phyloP scores from a whole-genome alignment of 2,113 vertebrate species.

The Cacatua alba region DNA sequence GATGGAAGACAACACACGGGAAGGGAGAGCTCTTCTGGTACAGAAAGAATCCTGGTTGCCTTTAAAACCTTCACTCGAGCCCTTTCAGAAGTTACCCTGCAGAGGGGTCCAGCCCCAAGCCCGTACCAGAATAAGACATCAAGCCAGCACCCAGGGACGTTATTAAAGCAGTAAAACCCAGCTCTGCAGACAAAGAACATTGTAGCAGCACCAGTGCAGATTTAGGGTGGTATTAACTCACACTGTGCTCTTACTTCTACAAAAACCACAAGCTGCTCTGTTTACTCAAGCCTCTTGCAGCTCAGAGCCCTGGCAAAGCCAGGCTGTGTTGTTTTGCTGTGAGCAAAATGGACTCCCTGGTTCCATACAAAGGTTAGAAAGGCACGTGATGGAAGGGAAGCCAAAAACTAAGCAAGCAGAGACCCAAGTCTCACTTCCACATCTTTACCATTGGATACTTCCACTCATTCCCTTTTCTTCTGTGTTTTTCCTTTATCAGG shows the following conservation, averaged over 20 bases:
- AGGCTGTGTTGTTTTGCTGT: background rate
- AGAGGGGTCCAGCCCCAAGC: background rate
- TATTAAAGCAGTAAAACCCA: background rate
- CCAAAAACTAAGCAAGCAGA: background rate
- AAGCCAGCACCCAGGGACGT: background rate
- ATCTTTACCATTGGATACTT: rapidly evolving
- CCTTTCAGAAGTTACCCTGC: background rate
- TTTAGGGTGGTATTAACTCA: background rate
- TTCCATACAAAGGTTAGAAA: background rate
- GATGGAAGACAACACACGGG: background rate
- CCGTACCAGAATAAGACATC: background rate
- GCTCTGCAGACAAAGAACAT: background rate
- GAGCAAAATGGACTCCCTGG: background rate
- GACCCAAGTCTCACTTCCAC: background rate
- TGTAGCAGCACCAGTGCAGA: background rate
- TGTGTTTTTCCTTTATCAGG: background rate
- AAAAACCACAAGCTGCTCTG: background rate
- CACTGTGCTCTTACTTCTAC: background rate
- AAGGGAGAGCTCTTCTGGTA: background rate
- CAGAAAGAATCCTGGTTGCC: background rate
- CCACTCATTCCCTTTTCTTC: background rate
- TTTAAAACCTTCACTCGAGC: background rate
- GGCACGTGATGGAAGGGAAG: background rate
- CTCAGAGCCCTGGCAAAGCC: background rate
- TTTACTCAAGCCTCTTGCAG: background rate